These are phyloP conservation scores for Telmatherina bonti DNA, from an alignment of 2,797 vertebrate species.

Conservation along the genomic window DNA sequence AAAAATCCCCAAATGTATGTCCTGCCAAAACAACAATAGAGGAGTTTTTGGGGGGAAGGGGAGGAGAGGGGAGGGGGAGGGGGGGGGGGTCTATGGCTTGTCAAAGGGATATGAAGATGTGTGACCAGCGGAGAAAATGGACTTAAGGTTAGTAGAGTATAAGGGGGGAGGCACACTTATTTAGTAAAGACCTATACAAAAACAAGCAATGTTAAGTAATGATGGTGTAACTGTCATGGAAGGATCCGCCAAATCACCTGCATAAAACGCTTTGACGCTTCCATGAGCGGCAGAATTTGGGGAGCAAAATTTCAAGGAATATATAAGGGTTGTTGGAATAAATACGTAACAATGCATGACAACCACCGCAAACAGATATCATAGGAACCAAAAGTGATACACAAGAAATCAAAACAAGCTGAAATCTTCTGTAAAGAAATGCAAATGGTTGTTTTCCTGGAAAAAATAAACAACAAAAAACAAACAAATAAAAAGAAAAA, in stretches of 20 bases:
- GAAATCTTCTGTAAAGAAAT: slow-evolving; percentile 71
- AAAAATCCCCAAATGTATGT: slow-evolving; percentile 85
- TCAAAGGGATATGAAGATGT: slow-evolving; percentile 82
- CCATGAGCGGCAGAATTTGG: slow-evolving; percentile 79
- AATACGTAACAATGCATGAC: slow-evolving; percentile 83
- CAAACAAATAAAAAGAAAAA: too few relatives aligned
- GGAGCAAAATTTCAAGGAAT: slow-evolving; percentile 77
- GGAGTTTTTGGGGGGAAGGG: slow-evolving; percentile 66
- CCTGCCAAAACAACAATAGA: slow-evolving; percentile 82
- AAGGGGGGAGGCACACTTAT: slow-evolving; percentile 84
- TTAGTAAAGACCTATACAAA: slow-evolving; percentile 82
- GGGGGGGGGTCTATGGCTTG: too few relatives aligned
- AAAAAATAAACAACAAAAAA: slow-evolving; percentile 38
- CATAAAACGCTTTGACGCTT: slow-evolving; percentile 64
- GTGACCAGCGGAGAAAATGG: slow-evolving; percentile 73
- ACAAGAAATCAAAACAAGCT: slow-evolving; percentile 73
- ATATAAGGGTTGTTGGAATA: slow-evolving; percentile 80
- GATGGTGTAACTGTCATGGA: slow-evolving; percentile 69
- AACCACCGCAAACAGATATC: slow-evolving; percentile 80
- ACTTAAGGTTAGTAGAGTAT: slow-evolving; percentile 76
- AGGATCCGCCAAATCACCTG: slow-evolving; percentile 59
- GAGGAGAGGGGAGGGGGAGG: slow-evolving; percentile 83
- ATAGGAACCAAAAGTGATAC: slow-evolving; percentile 76
- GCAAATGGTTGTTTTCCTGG: slow-evolving; percentile 74
- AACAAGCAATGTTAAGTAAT: slow-evolving; percentile 76